Evolutionary conservation across 2,888 invertebrate species (phyloP).

Genomic region (Arrhopalites spinosus): DNA sequence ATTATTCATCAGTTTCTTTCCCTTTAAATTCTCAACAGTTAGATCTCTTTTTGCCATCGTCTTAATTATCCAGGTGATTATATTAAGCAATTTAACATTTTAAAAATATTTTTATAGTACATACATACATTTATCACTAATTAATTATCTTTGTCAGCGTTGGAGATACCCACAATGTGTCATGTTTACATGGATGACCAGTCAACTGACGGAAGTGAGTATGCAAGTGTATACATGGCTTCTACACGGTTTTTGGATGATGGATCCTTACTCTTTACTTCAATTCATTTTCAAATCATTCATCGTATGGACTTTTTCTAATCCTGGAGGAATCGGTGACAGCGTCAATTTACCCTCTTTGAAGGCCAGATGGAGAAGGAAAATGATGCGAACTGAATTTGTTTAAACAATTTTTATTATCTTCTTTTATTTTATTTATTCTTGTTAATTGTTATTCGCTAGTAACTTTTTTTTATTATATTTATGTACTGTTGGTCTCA

Average conservation of each 20-base stretch:
- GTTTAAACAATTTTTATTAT: background rate
- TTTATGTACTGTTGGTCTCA: too few species aligned
- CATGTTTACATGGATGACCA: conserved; percentile 25
- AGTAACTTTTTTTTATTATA: too few species aligned
- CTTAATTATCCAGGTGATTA: conserved; percentile 30
- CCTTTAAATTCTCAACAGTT: too few species aligned
- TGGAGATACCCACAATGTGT: conserved; percentile 33
- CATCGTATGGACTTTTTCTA: conserved; percentile 24
- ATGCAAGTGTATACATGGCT: conserved; percentile 29
- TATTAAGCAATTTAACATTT: background rate
- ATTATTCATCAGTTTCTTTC: too few species aligned
- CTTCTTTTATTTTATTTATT: too few species aligned
- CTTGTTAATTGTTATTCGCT: too few species aligned
- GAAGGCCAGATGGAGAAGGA: background rate
- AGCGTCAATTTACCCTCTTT: too few species aligned
- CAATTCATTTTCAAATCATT: conserved; percentile 29
- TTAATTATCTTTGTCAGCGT: background rate
- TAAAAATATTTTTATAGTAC: background rate
- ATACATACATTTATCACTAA: background rate
- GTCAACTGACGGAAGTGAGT: conserved; percentile 29
- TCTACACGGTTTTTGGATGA: conserved; percentile 25
- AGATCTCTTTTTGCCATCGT: conserved; percentile 32
- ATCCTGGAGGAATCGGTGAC: background rate
- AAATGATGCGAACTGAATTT: background rate
- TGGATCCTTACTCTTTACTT: conserved; percentile 28